Base-by-base conservation (phyloP, 1,140 invertebrate species). In the Pseudomyrmex pallidus region DNA sequence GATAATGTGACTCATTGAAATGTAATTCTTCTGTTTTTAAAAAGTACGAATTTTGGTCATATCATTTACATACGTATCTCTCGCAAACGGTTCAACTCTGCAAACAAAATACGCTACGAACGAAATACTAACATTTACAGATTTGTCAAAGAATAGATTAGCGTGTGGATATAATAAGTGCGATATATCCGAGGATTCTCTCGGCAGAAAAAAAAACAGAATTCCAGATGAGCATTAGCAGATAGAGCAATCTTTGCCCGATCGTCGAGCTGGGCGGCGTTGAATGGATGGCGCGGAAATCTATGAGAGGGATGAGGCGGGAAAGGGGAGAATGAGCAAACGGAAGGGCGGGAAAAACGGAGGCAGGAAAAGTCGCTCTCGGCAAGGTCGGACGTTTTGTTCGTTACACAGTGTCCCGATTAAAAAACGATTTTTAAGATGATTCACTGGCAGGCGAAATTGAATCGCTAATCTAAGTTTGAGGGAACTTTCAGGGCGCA, bases 401-500 rank as follows among this genome's bases (percentile, higher is more conserved):
- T 82, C 77, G 84, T 87, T 87, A 89, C 85, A 70, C 67, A 66
- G 52, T 78, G 87, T 87, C 78, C 73, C 89, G 90, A 90, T 92
- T 91, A 91, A 91, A 91, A 91, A 91, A 89, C 86, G 85, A 90
- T 91, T 87, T 85, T 67, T 73, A 85, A 67, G 86, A 87, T 91
- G 91, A 92, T 91, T 91, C 90, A 92, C 74, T 82, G 78, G 17
- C 82, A 70, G 64, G 48, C 86, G 61, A 91, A 92, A 92, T 92
- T 91, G 90, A 92, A 92, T 91, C 91, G 88, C 90, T 92, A 92
- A 91, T 92, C 91, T 90, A 91, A 92, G 90, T 91, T 92, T 89
- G 89, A 92, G 56, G 66, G 70, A 92, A 92, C 63, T 92, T 92
- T 80, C 83, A 57, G 61, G 35, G 5, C 35, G 35, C 35, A 7